Evolutionary conservation across 2,113 vertebrate species (phyloP).

Genomic region (Rhynchomys soricoides): DNA sequence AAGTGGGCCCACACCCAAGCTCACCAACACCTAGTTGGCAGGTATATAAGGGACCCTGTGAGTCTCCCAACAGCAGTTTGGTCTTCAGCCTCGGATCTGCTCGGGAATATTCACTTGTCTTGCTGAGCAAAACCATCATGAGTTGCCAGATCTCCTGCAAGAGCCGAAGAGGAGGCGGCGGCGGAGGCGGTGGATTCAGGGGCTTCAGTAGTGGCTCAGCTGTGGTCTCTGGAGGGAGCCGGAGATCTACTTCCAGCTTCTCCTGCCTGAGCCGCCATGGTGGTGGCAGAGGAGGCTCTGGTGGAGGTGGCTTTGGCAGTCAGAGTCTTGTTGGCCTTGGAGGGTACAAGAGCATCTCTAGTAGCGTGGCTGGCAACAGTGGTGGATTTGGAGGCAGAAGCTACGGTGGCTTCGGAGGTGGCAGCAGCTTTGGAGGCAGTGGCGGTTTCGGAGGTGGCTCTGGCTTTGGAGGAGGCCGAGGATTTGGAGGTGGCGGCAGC

Average conservation of each 20-base stretch:
- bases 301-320: conserved; percentile 65
- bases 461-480: background rate
- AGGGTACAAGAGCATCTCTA: conserved; percentile 77
- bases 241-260: conserved; percentile 26
- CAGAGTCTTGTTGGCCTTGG: conserved; percentile 72
- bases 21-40: conserved; percentile 56
- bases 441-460: conserved; percentile 51
- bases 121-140: conserved; percentile 66
- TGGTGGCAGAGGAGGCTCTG: conserved; percentile 34
- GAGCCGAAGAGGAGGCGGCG: conserved; percentile 55
- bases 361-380: conserved; percentile 68
- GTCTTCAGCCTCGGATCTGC: conserved; percentile 51
- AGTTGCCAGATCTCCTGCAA: conserved; percentile 69
- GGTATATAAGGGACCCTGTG: conserved; percentile 75
- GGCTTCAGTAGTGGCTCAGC: conserved; percentile 74
- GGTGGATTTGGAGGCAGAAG: conserved; percentile 57
- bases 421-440: conserved; percentile 54
- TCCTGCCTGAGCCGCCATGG: conserved; percentile 77
- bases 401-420: conserved; percentile 41
- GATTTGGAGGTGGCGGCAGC: background rate
- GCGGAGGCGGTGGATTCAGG: conserved; percentile 39
- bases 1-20: conserved; percentile 67
- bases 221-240: conserved; percentile 58
- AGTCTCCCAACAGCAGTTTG: conserved; percentile 8
- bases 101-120: background rate